phyloP scores from a whole-genome alignment of 2,797 vertebrate genomes.

The Gila robusta region DNA sequence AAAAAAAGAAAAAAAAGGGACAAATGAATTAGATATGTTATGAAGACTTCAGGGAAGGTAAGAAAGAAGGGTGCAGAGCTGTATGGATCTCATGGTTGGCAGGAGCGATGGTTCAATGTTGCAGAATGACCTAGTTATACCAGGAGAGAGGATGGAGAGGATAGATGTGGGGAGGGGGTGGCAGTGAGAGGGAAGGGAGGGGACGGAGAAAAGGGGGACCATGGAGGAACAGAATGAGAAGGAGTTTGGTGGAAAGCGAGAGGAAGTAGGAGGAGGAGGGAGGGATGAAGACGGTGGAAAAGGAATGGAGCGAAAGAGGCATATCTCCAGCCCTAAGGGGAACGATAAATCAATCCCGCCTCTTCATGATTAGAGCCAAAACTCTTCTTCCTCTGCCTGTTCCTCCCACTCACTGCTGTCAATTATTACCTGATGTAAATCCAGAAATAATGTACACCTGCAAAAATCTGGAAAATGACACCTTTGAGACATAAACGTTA shows the following conservation, averaged over 20 bases:
- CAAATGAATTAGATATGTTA: constrained; percentile 3
- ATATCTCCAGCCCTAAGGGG: constrained; percentile 38
- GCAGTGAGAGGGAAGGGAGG: neutral
- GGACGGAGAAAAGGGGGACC: constrained; percentile 18
- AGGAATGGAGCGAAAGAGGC: constrained; percentile 46
- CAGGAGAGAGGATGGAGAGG: constrained; percentile 34
- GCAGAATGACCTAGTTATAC: constrained; percentile 81
- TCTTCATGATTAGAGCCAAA: constrained; percentile 44
- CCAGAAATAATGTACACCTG: constrained; percentile 3
- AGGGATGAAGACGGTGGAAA: constrained; percentile 28
- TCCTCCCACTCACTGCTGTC: constrained; percentile 18
- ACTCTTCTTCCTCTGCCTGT: constrained; percentile 37
- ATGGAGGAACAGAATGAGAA: constrained; percentile 31
- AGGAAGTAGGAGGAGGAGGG: constrained; percentile 22
- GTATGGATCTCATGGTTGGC: constrained; percentile 70
- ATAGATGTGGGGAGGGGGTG: constrained; percentile 16
- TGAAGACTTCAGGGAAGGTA: constrained; percentile 63
- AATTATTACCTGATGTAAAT: constrained; percentile 27
- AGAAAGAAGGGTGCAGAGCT: constrained; percentile 57
- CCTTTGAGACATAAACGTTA: neutral
- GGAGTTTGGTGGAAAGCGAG: constrained; percentile 30
- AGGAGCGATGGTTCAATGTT: constrained; percentile 70
- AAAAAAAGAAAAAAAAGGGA: neutral
- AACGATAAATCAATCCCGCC: constrained; percentile 69
- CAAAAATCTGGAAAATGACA: neutral